Evolutionary conservation across 2,113 vertebrate species (phyloP).

Genomic region (Orientallactaga bullata): DNA sequence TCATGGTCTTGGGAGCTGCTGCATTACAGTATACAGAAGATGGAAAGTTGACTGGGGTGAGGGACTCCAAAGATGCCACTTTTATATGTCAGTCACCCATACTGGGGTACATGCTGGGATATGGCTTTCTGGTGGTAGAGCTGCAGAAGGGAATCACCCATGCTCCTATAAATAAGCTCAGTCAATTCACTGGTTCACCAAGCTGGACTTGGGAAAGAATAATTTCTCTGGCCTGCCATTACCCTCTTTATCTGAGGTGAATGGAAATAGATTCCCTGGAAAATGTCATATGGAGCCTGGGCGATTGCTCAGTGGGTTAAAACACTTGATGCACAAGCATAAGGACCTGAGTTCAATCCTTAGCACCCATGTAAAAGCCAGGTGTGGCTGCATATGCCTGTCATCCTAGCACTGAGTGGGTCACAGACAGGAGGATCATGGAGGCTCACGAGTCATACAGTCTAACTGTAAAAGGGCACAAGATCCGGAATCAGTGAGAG

Average conservation of each 20-base stretch:
- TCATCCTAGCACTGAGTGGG: too few species aligned
- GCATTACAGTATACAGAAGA: not conserved
- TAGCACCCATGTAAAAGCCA: too few species aligned
- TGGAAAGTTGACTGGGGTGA: not conserved
- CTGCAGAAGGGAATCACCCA: not conserved
- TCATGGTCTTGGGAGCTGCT: not conserved
- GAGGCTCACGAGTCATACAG: too few species aligned
- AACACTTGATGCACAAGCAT: too few species aligned
- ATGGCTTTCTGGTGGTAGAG: not conserved
- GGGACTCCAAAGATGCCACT: not conserved
- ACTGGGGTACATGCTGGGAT: not conserved
- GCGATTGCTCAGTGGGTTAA: too few species aligned
- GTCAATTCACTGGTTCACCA: not conserved
- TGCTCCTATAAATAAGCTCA: not conserved
- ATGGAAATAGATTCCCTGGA: not conserved
- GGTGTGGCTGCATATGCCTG: too few species aligned
- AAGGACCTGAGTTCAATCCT: too few species aligned
- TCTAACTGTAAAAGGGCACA: too few species aligned
- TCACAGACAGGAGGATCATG: too few species aligned
- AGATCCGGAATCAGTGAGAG: too few species aligned
- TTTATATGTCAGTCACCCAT: not conserved
- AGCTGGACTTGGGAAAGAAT: not conserved
- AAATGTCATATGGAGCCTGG: too few species aligned
- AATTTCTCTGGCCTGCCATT: not conserved
- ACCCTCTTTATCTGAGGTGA: not conserved